phyloP scores from a whole-genome alignment of 30 jellyfish, hydroid and myxozoan species.

The Hydractinia symbiolongicarpus region DNA sequence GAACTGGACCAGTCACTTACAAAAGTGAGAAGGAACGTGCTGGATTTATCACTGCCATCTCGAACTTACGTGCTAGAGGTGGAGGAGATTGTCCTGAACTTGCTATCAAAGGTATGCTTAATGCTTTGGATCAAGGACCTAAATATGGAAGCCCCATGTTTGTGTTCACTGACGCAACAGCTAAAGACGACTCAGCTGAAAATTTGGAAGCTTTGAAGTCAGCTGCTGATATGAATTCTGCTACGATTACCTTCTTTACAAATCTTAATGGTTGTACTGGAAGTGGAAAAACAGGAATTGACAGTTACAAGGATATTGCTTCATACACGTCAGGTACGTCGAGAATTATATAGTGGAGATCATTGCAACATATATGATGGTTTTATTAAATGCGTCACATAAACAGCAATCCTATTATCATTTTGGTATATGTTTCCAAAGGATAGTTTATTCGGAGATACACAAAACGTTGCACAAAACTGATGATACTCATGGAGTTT shows the following conservation, averaged over 20 bases:
- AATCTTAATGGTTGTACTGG: constrained; percentile 67
- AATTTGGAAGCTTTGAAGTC: constrained; percentile 62
- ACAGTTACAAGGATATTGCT: constrained; percentile 71
- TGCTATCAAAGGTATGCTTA: constrained; percentile 77
- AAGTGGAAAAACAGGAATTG: constrained; percentile 21
- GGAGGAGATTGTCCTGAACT: constrained; percentile 92
- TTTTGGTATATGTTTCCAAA: no score
- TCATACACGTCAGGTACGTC: constrained; percentile 69
- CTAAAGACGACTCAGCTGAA: constrained; percentile 59
- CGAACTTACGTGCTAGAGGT: constrained; percentile 36
- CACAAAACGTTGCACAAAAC: no score
- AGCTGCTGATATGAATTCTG: constrained; percentile 63
- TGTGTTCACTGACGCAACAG: constrained; percentile 93
- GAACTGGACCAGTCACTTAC: constrained; percentile 64
- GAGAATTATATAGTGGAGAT: no score
- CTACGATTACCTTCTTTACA: constrained; percentile 76
- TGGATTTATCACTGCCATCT: constrained; percentile 51
- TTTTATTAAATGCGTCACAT: no score
- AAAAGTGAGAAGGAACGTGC: constrained; percentile 45
- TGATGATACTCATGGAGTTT: no score
- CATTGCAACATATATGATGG: no score
- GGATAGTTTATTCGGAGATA: no score
- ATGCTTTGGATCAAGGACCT: constrained; percentile 64
- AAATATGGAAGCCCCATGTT: constrained; percentile 76
- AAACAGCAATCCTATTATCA: no score